Conservation (phyloP, 2,888 invertebrate genomes). For the Limnephilus auricula region DNA sequence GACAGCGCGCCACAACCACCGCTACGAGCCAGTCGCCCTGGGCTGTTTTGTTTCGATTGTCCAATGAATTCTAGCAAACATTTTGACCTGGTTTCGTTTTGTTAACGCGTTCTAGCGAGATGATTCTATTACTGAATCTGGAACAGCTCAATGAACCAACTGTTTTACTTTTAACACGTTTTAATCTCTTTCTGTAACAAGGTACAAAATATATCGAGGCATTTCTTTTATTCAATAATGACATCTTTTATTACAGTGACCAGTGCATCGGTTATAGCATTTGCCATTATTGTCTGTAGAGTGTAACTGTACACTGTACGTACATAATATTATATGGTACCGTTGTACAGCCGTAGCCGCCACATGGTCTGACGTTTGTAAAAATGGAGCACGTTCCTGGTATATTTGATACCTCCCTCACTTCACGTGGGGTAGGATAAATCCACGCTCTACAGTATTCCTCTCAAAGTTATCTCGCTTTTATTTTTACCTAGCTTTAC, state of each 20-base stretch:
- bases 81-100: neutral
- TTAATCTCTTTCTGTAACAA: neutral
- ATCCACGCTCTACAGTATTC: neutral
- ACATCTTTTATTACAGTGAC: neutral
- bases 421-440: neutral
- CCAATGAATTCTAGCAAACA: neutral
- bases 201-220: neutral
- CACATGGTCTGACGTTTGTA: neutral
- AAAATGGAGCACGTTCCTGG: neutral
- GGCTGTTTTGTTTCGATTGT: slow-evolving; percentile 18
- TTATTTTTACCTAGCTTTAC: neutral
- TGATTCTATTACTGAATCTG: neutral
- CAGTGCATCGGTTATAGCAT: neutral
- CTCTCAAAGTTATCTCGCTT: neutral
- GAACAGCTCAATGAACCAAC: neutral
- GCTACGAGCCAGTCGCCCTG: neutral
- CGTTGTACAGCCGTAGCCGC: neutral
- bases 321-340: neutral
- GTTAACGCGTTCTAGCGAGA: neutral
- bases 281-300: neutral
- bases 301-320: neutral
- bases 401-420: neutral
- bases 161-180: neutral
- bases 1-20: neutral
- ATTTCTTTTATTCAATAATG: no score